phyloP scores from a whole-genome alignment of 2,113 vertebrate species.

The Acrocephalus arundinaceus region DNA sequence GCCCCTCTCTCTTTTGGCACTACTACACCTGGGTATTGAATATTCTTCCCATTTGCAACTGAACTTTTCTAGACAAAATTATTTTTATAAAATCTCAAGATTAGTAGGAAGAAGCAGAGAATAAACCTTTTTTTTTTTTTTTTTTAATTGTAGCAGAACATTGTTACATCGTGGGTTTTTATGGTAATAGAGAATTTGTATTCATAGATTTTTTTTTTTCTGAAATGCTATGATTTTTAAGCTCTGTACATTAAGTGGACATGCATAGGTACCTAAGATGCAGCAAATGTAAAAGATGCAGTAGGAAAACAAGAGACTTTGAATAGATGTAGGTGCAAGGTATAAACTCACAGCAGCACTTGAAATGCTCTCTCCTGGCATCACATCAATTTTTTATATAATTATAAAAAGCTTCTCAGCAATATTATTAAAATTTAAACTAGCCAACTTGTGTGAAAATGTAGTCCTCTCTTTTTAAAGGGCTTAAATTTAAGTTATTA shows the following conservation, averaged over 20 bases:
- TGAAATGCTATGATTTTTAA: not conserved
- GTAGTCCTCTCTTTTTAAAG: not conserved
- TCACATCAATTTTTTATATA: conserved; percentile 29
- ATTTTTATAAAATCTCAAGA: not conserved
- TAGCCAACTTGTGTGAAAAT: not conserved
- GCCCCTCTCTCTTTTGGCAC: not conserved
- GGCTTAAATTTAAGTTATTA: not conserved
- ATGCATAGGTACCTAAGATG: not conserved
- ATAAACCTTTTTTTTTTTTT: not conserved
- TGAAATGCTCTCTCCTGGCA: conserved; percentile 9
- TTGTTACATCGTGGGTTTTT: not conserved
- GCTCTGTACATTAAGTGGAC: not conserved
- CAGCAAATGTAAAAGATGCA: not conserved
- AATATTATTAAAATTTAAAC: conserved; percentile 47
- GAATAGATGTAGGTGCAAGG: not conserved
- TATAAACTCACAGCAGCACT: not conserved
- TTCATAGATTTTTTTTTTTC: not conserved
- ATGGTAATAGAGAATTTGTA: not conserved
- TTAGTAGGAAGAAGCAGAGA: not conserved
- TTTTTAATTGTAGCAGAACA: not conserved
- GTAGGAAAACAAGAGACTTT: not conserved
- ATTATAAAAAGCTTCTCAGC: conserved; percentile 38
- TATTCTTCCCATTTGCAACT: conserved; percentile 4
- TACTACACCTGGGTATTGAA: not conserved
- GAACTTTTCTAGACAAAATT: not conserved